Conservation (phyloP, 1,140 invertebrate genomes). For the Lepeophtheirus salmonis region DNA sequence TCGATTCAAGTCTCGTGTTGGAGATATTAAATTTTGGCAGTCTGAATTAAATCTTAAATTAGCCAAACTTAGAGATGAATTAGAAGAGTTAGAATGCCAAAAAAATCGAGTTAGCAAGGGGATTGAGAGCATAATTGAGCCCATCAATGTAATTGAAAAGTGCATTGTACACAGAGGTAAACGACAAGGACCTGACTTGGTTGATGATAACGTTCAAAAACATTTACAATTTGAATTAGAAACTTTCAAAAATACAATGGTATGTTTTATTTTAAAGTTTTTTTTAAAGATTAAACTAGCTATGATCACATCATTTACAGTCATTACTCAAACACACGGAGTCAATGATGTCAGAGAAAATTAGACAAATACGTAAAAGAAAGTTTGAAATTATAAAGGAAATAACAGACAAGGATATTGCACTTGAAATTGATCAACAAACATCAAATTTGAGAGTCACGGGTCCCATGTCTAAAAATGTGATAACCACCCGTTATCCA, state of each 20-base stretch:
- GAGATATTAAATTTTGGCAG: conserved; percentile 16
- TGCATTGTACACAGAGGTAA: background rate
- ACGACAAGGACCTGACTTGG: background rate
- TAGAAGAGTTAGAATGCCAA: conserved; percentile 11
- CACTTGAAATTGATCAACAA: conserved; percentile 5
- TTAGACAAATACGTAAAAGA: background rate
- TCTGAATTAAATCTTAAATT: conserved; percentile 10
- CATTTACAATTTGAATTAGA: conserved; percentile 5
- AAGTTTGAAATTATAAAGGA: conserved; percentile 10
- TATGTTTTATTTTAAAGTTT: no score
- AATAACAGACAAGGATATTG: conserved; percentile 11
- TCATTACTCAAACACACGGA: conserved; percentile 1
- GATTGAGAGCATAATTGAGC: background rate
- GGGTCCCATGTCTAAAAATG: background rate
- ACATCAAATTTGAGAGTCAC: conserved; percentile 3
- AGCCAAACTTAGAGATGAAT: background rate
- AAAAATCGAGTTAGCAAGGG: background rate
- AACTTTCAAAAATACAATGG: conserved; percentile 1
- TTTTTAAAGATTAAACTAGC: no score
- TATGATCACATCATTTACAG: background rate
- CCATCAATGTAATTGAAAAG: conserved; percentile 2
- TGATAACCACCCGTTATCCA: background rate
- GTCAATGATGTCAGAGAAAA: background rate
- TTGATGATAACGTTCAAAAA: conserved; percentile 8
- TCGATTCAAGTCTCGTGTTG: conserved; percentile 1